A percentile compares a stretch with the other conserved stretches of the same genome.
Evolutionary conservation across 2,888 invertebrate species (phyloP).

Genomic region (Pandemis corylana): DNA sequence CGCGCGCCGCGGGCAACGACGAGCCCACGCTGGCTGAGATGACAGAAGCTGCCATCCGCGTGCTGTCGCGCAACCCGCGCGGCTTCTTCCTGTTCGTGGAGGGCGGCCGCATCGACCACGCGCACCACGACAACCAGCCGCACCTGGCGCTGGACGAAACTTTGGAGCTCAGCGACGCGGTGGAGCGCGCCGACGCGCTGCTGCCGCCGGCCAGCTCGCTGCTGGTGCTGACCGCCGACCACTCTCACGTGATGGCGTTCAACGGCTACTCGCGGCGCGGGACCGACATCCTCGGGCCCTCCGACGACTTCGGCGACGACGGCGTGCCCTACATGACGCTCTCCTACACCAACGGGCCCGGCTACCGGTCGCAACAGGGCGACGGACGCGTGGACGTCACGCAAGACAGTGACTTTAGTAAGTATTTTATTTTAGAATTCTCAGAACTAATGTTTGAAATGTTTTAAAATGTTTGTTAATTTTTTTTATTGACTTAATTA

Average conservation of each 20-base stretch:
- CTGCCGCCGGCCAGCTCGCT: slow-evolving; percentile 55
- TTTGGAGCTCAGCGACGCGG: slow-evolving; percentile 52
- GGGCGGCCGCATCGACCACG: too few species aligned
- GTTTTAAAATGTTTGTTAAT: too few species aligned
- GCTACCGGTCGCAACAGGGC: slow-evolving; percentile 46
- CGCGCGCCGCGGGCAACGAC: too few species aligned
- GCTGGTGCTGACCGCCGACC: slow-evolving; percentile 89
- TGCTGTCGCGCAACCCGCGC: too few species aligned
- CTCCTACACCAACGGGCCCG: slow-evolving; percentile 86
- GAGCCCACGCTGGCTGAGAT: too few species aligned
- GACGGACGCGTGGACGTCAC: slow-evolving; percentile 66
- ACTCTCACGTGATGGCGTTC: slow-evolving; percentile 87
- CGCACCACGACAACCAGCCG: too few species aligned
- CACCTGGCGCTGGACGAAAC: too few species aligned
- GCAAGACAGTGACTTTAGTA: slow-evolving; percentile 34
- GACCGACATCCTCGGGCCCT: slow-evolving; percentile 51
- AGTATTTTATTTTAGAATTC: neutral
- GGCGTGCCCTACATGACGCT: slow-evolving; percentile 82
- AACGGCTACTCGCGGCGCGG: slow-evolving; percentile 86
- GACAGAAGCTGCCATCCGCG: too few species aligned
- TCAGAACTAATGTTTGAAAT: too few species aligned
- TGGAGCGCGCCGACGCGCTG: slow-evolving; percentile 63
- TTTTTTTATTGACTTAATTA: too few species aligned
- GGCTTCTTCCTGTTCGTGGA: too few species aligned
- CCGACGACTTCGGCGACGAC: slow-evolving; percentile 65